Base-by-base conservation (phyloP, 2,888 invertebrate genomes). In the Sturmia bella region DNA sequence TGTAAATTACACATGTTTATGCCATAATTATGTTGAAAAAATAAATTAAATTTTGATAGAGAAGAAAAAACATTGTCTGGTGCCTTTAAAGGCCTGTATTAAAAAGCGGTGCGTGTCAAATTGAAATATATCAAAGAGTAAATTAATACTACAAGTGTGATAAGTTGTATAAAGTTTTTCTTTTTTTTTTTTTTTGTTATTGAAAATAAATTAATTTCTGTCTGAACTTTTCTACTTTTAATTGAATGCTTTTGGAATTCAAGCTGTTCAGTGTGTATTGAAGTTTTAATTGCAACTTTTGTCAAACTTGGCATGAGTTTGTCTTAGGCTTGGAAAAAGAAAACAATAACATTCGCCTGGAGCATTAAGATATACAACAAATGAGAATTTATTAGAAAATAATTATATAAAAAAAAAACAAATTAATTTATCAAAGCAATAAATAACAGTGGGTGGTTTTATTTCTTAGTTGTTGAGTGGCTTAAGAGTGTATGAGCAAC, bases 1-100 rank as follows among this genome's bases (percentile, higher is more conserved):
- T 77, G 70, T 77, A 64, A 77, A 77, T 70, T 68, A 74, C 73
- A 56, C 73, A 56, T 80, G 75, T 80, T 70, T 59, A 21, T 37
- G 43, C 21, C 43, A 37, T 73, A 63, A 73, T 63, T 63, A 32
- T 9, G 15, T 41, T 39, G 24, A 21, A 12, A 32, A 32, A n/a
- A 56, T 17, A 13, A 41, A 21, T 41, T 39, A 39, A 54, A 54
- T 39, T 37, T 32, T 41, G 19, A 39, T 7, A 5, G 6, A 37
- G 7, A 5, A 19, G 15, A 39, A 17, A 17, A 17, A 37, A 32
- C 32, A 32, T 32, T 32, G n/a, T 32, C 32, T 32, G 5, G 32
- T 32, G 7, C 5, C 32, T 32, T 27, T 32, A 32, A 32, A 7
- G 32, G 4, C 7, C 7, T 32, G 32, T 3, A 9, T 5, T 32